A percentile compares a stretch with the other conserved stretches of the same genome.
phyloP scores from a whole-genome alignment of 2,797 vertebrate species.

The Amblyopsis hoosieri region DNA sequence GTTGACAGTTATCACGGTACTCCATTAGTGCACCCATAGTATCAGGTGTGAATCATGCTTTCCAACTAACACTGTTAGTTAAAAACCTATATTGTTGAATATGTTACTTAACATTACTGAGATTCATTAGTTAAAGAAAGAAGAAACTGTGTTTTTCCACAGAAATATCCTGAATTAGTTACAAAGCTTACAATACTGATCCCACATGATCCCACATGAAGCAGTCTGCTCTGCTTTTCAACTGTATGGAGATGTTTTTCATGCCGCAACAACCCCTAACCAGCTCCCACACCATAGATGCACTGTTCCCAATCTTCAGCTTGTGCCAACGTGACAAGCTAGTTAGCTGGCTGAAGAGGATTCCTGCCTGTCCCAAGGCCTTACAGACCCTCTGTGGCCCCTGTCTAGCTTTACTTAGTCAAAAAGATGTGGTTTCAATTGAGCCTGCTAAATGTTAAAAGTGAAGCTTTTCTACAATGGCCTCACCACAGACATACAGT shows the following conservation, averaged over 20 bases:
- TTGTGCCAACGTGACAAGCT: not conserved
- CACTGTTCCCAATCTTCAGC: not conserved
- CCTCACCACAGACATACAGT: not conserved
- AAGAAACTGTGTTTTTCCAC: not conserved
- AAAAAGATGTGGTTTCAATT: conserved; percentile 21
- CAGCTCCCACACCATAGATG: not conserved
- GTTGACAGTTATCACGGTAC: conserved; percentile 32
- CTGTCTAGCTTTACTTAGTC: conserved; percentile 6
- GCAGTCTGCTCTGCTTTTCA: conserved; percentile 21
- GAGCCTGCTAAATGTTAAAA: too few relatives aligned
- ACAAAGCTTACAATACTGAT: not conserved
- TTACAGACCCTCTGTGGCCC: conserved; percentile 2
- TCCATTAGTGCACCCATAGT: conserved; percentile 42
- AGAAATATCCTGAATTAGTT: not conserved
- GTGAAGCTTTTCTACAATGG: conserved; percentile 12
- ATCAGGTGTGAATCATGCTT: not conserved
- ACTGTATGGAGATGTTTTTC: conserved; percentile 6
- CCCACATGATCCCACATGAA: not conserved
- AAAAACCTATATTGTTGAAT: too few relatives aligned
- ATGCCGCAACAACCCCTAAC: conserved; percentile 1
- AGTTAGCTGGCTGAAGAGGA: not conserved
- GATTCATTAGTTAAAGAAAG: not conserved
- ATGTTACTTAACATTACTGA: too few relatives aligned
- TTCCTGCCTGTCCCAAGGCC: not conserved
- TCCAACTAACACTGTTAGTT: too few relatives aligned